Evolutionary conservation across 2,797 vertebrate species (phyloP).

Genomic region (Pygocentrus nattereri): DNA sequence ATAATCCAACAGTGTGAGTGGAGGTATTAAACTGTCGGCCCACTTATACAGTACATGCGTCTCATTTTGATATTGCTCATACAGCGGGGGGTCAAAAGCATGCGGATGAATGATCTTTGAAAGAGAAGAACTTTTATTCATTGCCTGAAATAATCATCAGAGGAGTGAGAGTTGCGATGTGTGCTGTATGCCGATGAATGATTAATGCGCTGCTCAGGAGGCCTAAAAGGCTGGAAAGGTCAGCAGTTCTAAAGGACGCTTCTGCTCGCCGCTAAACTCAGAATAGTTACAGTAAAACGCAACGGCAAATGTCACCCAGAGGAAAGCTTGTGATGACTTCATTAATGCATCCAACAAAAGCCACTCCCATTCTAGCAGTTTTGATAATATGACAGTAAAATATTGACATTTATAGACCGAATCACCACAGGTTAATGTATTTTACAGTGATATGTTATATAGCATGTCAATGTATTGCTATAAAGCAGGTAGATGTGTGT

Average conservation of each 20-base stretch:
- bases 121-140: constrained; percentile 45
- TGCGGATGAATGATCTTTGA: constrained; percentile 30
- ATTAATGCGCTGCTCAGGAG: constrained; percentile 48
- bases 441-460: background rate
- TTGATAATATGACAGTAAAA: background rate
- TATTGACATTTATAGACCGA: background rate
- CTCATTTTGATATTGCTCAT: constrained; percentile 21
- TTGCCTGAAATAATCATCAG: constrained; percentile 41
- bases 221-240: constrained; percentile 57
- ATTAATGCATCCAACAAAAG: background rate
- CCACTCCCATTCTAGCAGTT: background rate
- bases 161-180: constrained; percentile 27
- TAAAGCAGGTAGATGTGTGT: no score
- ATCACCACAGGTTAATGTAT: background rate
- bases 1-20: background rate
- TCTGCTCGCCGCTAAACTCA: constrained; percentile 23
- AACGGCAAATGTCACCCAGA: constrained; percentile 44
- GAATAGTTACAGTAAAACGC: constrained; percentile 42
- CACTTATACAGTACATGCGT: background rate
- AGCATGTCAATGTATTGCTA: no score
- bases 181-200: constrained; percentile 48
- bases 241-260: constrained; percentile 41
- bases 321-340: constrained; percentile 25
- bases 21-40: background rate
- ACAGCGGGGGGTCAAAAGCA: constrained; percentile 25